Evolutionary conservation across 2,113 vertebrate genomes (phyloP).

Genomic region (Seriola rivoliana): DNA sequence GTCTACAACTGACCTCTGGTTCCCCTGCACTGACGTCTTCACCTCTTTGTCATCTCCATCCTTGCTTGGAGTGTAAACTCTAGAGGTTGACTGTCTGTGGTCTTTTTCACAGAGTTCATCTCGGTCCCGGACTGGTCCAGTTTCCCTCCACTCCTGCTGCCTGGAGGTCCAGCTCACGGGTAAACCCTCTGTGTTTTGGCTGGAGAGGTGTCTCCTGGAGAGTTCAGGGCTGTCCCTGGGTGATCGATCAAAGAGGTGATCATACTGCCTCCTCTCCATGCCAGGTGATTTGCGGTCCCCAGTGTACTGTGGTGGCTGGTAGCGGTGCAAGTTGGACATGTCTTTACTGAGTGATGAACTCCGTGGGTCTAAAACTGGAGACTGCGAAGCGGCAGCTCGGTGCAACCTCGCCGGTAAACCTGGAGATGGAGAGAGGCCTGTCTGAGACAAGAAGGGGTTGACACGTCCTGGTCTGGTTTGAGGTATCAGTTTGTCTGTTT

Average conservation of each 20-base stretch:
- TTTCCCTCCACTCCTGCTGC: conserved; percentile 53
- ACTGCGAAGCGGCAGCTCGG: conserved; percentile 36
- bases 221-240: conserved; percentile 54
- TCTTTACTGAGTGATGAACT: conserved; percentile 17
- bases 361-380: conserved; percentile 58
- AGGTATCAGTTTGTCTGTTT: conserved; percentile 40
- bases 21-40: background rate
- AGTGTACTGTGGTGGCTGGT: conserved; percentile 63
- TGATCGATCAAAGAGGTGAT: conserved; percentile 36
- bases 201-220: conserved; percentile 30
- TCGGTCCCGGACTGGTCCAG: background rate
- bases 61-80: background rate
- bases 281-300: conserved; percentile 38
- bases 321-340: conserved; percentile 55
- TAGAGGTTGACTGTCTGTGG: background rate
- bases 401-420: conserved; percentile 51
- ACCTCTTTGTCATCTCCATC: conserved; percentile 20
- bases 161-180: conserved; percentile 62
- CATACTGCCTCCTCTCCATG: conserved; percentile 31
- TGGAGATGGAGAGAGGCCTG: conserved; percentile 45
- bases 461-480: conserved; percentile 46
- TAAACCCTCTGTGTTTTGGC: conserved; percentile 28
- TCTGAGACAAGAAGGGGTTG: conserved; percentile 47
- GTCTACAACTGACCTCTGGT: background rate
- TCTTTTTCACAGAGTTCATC: background rate